phyloP scores from a whole-genome alignment of 2,888 invertebrate genomes.

The Ectemnius cavifrons region DNA sequence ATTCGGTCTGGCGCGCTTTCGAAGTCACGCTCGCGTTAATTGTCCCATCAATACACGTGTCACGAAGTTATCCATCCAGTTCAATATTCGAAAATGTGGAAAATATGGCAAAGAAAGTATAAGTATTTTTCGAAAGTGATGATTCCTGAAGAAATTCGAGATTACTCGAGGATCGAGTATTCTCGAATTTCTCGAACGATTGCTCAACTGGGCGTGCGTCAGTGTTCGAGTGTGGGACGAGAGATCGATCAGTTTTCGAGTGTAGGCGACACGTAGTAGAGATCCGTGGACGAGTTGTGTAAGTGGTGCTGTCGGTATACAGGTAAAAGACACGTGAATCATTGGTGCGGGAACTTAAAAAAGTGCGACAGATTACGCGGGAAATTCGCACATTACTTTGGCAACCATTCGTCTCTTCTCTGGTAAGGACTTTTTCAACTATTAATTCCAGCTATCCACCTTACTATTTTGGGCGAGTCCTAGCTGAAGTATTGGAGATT shows the following conservation, averaged over 20 bases:
- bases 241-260: conserved; percentile 1
- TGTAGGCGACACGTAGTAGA: neutral
- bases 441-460: neutral
- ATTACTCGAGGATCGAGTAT: no score
- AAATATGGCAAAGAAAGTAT: no score
- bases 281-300: neutral
- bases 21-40: no score
- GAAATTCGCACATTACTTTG: neutral
- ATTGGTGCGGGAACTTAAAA: neutral
- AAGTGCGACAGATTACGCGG: neutral
- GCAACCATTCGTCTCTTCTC: neutral
- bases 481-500: neutral
- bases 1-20: no score
- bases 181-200: no score
- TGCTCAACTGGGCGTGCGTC: neutral
- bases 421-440: neutral
- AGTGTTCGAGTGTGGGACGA: conserved; percentile 1
- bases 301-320: neutral
- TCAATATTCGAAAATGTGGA: no score
- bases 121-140: no score
- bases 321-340: neutral
- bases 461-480: neutral
- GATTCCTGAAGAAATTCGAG: no score
- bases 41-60: no score
- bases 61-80: no score